Evolutionary conservation across 2,797 vertebrate species (phyloP).

Genomic region (Poeciliopsis presidionis): DNA sequence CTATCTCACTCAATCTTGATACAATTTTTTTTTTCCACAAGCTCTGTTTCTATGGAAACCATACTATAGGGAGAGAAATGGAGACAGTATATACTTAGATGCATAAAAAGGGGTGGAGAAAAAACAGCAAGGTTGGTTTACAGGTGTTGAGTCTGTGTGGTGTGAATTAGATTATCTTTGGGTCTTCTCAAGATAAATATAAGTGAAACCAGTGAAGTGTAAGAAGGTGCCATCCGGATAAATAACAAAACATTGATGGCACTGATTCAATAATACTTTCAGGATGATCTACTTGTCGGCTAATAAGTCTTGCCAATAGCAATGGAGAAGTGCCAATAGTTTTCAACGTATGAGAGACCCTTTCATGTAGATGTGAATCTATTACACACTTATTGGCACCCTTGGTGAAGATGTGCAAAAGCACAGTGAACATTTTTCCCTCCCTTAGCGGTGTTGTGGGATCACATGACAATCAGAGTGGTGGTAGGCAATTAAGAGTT

Average conservation of each 20-base stretch:
- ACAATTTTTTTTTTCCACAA: constrained; percentile 41
- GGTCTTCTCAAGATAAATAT: constrained; percentile 29
- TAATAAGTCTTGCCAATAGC: constrained; percentile 85
- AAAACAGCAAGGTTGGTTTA: constrained; percentile 35
- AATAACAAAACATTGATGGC: constrained; percentile 71
- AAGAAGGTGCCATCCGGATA: constrained; percentile 49
- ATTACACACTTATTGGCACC: neutral
- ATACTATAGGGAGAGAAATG: constrained; percentile 65
- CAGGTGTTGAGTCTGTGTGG: constrained; percentile 47
- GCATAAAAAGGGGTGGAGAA: constrained; percentile 11
- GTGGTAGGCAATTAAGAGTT: neutral
- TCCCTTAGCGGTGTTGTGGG: neutral
- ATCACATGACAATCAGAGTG: neutral
- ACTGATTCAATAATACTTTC: constrained; percentile 80
- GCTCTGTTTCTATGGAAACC: constrained; percentile 78
- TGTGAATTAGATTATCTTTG: constrained; percentile 45
- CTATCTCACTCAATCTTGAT: constrained; percentile 64
- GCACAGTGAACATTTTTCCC: neutral
- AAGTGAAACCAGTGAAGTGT: constrained; percentile 15
- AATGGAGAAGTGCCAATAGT: constrained; percentile 80
- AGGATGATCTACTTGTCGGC: constrained; percentile 75
- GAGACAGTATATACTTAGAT: constrained; percentile 48
- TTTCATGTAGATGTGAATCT: constrained; percentile 37
- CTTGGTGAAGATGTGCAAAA: neutral
- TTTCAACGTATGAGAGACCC: constrained; percentile 69